Conservation (phyloP, 2,797 vertebrate genomes). For the Bovichtus diacanthus region DNA sequence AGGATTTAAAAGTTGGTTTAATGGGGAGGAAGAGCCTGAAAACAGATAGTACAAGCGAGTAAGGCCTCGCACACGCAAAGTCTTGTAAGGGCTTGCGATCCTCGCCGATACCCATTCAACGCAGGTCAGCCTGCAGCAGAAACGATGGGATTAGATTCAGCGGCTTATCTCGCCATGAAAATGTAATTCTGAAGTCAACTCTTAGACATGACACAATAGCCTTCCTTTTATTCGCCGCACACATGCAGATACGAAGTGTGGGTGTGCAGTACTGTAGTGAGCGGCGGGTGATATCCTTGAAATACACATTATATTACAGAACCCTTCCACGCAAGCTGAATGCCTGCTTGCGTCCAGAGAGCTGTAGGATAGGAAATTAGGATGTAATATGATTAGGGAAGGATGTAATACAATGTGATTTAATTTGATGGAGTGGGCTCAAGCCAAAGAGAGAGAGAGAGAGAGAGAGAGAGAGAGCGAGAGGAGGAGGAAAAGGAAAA, state of each 20-base stretch:
- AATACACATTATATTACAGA: conserved; percentile 37
- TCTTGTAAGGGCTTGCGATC: conserved; percentile 36
- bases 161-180: conserved; percentile 49
- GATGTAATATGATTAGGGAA: conserved; percentile 66
- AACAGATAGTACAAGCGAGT: not conserved
- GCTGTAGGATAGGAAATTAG: conserved; percentile 64
- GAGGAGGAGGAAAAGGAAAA: too few species aligned
- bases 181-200: conserved; percentile 59
- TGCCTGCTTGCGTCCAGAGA: too few species aligned
- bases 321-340: conserved; percentile 21
- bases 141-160: conserved; percentile 54
- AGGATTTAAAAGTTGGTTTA: conserved; percentile 46
- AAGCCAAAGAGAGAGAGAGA: conserved; percentile 37
- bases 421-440: conserved; percentile 58
- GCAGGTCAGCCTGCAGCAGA: conserved; percentile 46
- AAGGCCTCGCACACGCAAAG: not conserved
- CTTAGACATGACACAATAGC: conserved; percentile 43
- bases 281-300: conserved; percentile 53
- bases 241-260: conserved; percentile 14
- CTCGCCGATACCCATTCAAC: conserved; percentile 37
- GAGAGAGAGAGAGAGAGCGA: conserved; percentile 13
- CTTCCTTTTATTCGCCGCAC: conserved; percentile 6
- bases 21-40: conserved; percentile 15
- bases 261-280: conserved; percentile 18
- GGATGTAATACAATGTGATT: conserved; percentile 64